Evolutionary conservation across 2,113 vertebrate species (phyloP).

Genomic region (Odontesthes bonariensis): DNA sequence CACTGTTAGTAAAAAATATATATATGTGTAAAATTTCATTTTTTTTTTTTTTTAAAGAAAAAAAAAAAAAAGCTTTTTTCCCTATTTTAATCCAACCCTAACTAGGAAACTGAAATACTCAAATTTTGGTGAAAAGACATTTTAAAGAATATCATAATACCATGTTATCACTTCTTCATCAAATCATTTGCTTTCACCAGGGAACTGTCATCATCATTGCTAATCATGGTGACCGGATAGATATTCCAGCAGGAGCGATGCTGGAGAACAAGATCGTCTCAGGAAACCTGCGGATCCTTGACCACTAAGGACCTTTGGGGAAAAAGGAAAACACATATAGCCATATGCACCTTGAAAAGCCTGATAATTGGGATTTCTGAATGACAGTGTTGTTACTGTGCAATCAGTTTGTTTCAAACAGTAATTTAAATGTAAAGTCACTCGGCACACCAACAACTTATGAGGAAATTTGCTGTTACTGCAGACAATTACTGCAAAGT

Average conservation of each 20-base stretch:
- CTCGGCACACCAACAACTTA: background rate
- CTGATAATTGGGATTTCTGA: background rate
- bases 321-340: background rate
- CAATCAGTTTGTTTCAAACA: background rate
- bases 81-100: background rate
- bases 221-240: constrained; percentile 96
- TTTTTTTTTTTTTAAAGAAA: no score
- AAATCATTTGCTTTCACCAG: constrained; percentile 69
- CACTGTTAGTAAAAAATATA: no score
- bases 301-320: constrained; percentile 87
- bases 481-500: background rate
- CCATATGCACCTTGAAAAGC: constrained; percentile 26
- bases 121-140: background rate
- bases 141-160: background rate
- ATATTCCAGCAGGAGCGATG: constrained; percentile 96
- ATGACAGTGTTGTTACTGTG: background rate
- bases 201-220: constrained; percentile 99
- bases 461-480: constrained; percentile 24
- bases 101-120: no score
- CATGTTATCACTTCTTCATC: no score
- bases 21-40: no score
- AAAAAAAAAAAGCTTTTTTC: background rate
- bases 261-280: constrained; percentile 99
- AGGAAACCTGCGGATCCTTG: constrained; percentile 96
- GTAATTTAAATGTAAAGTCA: background rate